phyloP scores from a whole-genome alignment of 2,797 vertebrate genomes.

The Pseudochirops corinnae region DNA sequence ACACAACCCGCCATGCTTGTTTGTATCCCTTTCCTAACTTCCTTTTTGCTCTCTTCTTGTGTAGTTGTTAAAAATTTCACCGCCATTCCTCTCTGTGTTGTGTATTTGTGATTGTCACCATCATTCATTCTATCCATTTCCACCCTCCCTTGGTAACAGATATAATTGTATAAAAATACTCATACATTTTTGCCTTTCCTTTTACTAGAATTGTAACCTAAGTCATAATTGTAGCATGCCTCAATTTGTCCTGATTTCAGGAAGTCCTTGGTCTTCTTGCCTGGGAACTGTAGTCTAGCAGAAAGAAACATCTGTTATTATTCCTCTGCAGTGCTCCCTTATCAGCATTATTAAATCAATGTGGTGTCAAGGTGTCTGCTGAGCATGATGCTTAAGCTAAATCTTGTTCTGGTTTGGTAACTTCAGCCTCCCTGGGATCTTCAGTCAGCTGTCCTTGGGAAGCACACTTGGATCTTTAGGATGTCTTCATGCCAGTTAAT shows the following conservation, averaged over 20 bases:
- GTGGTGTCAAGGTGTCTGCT: neutral
- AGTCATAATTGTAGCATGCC: neutral
- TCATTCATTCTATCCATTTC: neutral
- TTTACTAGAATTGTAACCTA: neutral
- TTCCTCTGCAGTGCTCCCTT: slow-evolving; percentile 15
- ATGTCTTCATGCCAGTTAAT: slow-evolving; percentile 25
- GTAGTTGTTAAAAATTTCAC: neutral
- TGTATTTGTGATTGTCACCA: neutral
- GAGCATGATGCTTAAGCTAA: neutral
- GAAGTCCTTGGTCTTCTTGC: neutral
- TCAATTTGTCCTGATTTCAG: slow-evolving; percentile 50
- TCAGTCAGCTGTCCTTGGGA: neutral
- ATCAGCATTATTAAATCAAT: slow-evolving; percentile 42
- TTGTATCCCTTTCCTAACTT: neutral
- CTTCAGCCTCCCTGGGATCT: neutral
- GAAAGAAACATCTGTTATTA: neutral
- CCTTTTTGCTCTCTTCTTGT: neutral
- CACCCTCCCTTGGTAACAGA: neutral
- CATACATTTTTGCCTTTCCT: neutral
- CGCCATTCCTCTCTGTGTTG: neutral
- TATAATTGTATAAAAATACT: neutral
- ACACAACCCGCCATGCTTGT: neutral
- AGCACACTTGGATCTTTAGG: neutral
- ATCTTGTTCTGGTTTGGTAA: neutral
- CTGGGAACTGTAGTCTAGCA: slow-evolving; percentile 10